Evolutionary conservation across 2,113 vertebrate species (phyloP), one percentile per base, ranked within the genome.

Genomic region (Phoxinus phoxinus): DNA sequence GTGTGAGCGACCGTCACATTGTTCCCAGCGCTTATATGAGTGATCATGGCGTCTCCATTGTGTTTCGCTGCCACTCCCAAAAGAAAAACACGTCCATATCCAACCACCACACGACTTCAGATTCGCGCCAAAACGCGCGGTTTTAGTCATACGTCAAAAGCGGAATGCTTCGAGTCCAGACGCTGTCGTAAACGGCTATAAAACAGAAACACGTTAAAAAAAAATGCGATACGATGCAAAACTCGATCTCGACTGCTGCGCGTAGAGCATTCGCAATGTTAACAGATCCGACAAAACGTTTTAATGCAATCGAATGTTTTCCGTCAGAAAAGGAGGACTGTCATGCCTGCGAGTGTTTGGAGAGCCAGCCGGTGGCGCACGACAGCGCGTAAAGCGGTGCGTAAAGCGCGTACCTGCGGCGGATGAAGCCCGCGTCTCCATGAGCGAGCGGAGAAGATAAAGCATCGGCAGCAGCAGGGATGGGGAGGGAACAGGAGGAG

Each of bases 351-450:
- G 79, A 69, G 44, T 69, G 79, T 81, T 53, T 81, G 27, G 27
- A n/a, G 67, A 81, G 71, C 69, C 85, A 81, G 59, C 27, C 84
- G 35, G 69, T 82, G 90, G 89, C 89, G 92, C 91, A 91, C 91
- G 90, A 91, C 91, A 87, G 89, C 90, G 91, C 93, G 93, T 92
- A 89, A 94, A 92, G 90, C 84, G 84, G 83, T 84, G 86, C 87
- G 83, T 79, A 81, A 69, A 81, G 89, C 72, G 76, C 90, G 86
- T 87, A 86, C 90, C 90, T 85, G 87, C 61, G 71, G 81, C 85
- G 87, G 75, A 69, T 8, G 44, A 51, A 81, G 5, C 41, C n/a
- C 44, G 61, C 79, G 25, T 81, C 79, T 81, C 61, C 58, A 30
- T 80, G 23, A 41, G 37, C 37, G 78, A 80, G 58, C 58, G 37